phyloP scores from a whole-genome alignment of 2,888 invertebrate species.

The Glyphotaelius pellucidus region DNA sequence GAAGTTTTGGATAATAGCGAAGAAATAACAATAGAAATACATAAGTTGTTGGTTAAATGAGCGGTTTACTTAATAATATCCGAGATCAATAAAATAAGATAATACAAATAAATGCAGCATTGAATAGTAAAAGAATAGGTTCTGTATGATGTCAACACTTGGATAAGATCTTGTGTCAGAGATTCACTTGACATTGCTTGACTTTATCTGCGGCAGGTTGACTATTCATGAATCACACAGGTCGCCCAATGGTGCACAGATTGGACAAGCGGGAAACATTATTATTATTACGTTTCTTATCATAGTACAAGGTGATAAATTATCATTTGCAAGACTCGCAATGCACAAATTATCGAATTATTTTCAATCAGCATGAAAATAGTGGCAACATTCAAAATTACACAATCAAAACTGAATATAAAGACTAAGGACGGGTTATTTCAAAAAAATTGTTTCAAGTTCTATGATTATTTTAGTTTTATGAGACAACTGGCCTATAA shows the following conservation, averaged over 20 bases:
- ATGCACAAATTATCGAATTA: background rate
- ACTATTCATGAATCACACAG: conserved; percentile 34
- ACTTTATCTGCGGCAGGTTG: conserved; percentile 34
- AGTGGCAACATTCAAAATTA: background rate
- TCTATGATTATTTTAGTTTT: too few species aligned
- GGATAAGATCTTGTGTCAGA: conserved; percentile 33
- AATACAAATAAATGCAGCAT: background rate
- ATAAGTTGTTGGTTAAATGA: background rate
- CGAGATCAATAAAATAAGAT: background rate
- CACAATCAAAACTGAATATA: too few species aligned
- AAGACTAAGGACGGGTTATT: too few species aligned
- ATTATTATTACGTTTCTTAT: background rate
- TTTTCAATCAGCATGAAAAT: background rate
- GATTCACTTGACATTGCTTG: conserved; percentile 57
- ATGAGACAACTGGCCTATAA: too few species aligned
- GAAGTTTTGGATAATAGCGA: too few species aligned
- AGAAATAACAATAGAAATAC: background rate
- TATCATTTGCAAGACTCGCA: background rate
- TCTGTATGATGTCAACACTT: conserved; percentile 47
- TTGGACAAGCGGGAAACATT: background rate
- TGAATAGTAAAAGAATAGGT: background rate
- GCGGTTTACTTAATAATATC: background rate
- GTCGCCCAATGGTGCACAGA: conserved; percentile 32
- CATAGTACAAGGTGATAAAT: background rate
- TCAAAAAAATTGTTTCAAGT: too few species aligned